Evolutionary conservation across 2,797 vertebrate species (phyloP).

Genomic region (Echiichthys vipera): DNA sequence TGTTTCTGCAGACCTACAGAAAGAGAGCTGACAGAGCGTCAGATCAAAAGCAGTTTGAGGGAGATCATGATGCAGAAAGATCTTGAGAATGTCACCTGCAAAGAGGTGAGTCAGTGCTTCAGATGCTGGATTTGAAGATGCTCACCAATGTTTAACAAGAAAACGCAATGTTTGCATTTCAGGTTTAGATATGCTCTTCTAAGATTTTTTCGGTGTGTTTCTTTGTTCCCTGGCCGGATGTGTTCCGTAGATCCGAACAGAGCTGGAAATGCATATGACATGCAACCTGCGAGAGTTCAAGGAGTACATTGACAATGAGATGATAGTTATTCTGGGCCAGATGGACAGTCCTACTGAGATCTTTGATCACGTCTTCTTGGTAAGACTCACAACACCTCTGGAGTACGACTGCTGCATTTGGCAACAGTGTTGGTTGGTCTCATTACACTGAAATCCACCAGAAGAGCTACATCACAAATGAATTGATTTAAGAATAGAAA

Average conservation of each 20-base stretch:
- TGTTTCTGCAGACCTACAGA: conserved; percentile 91
- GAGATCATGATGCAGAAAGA: conserved; percentile 99
- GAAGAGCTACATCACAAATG: neutral
- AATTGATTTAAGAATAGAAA: neutral
- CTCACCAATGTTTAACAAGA: neutral
- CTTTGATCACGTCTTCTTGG: conserved; percentile 97
- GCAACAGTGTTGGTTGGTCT: neutral
- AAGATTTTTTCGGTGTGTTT: neutral
- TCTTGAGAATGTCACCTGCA: conserved; percentile 96
- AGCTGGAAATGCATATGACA: conserved; percentile 98
- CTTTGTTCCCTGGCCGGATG: neutral
- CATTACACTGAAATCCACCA: neutral
- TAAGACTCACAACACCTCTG: conserved; percentile 67
- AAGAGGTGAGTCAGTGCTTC: conserved; percentile 84
- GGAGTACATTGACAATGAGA: conserved; percentile 98
- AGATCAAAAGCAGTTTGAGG: conserved; percentile 93
- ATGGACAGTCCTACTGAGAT: conserved; percentile 99
- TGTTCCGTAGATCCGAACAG: conserved; percentile 90
- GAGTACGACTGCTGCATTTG: neutral
- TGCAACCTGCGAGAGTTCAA: conserved; percentile 98
- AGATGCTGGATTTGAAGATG: neutral
- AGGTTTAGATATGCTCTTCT: neutral
- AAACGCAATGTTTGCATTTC: neutral
- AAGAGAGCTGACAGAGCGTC: conserved; percentile 92
- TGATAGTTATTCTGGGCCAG: conserved; percentile 98